Percentiles rank a stretch among this genome's conserved stretches.
phyloP scores from a whole-genome alignment of 2,888 invertebrate species.

The Panorpa germanica region DNA sequence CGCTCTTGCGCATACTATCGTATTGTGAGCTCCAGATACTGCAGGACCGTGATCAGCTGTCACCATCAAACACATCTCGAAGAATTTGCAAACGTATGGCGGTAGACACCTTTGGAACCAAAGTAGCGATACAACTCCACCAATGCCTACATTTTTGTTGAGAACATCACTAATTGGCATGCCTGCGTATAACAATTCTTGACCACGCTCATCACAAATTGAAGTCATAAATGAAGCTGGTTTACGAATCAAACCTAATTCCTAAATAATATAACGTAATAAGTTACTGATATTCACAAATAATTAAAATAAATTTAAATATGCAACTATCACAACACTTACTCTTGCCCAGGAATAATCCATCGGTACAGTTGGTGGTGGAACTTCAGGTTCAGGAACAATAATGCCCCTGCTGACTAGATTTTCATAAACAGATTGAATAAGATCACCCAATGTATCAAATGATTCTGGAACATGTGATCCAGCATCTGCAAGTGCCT shows the following conservation, averaged over 20 bases:
- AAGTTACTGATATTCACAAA: constrained; percentile 4
- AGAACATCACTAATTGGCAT: constrained; percentile 76
- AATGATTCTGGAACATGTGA: constrained; percentile 86
- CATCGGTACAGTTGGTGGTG: constrained; percentile 99
- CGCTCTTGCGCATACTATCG: constrained; percentile 92
- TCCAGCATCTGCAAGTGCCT: constrained; percentile 60
- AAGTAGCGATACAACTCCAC: constrained; percentile 88
- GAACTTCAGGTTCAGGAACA: constrained; percentile 74
- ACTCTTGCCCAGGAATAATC: constrained; percentile 95
- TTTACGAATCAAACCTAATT: constrained; percentile 92
- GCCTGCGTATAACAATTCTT: constrained; percentile 92
- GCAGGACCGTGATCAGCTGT: constrained; percentile 99
- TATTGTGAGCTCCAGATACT: constrained; percentile 96
- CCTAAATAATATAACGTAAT: constrained; percentile 34
- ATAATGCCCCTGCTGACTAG: constrained; percentile 71
- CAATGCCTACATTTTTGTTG: constrained; percentile 89
- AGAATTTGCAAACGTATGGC: constrained; percentile 85
- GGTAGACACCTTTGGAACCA: constrained; percentile 99
- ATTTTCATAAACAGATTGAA: constrained; percentile 51
- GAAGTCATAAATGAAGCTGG: constrained; percentile 99
- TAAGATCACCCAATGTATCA: constrained; percentile 70
- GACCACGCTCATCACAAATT: constrained; percentile 97
- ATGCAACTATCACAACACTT: constrained; percentile 16
- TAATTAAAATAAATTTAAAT: constrained; percentile 2
- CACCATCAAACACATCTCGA: constrained; percentile 97